These are phyloP conservation scores for Drosophila melanosoma DNA, from an alignment of 2,888 invertebrate species.

Conservation along the genomic window DNA sequence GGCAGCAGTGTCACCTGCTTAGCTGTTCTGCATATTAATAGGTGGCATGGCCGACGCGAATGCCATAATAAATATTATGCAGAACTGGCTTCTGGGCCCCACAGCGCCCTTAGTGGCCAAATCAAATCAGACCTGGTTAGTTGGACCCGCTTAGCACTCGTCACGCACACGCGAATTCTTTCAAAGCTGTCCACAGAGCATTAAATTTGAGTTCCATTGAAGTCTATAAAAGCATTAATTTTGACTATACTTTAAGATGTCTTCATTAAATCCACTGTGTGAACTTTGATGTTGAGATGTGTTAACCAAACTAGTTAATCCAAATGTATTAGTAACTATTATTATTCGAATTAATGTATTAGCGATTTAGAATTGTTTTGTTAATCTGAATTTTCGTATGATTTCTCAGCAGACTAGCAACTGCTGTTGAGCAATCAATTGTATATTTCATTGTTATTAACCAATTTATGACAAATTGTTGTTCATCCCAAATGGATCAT, in stretches of 20 bases:
- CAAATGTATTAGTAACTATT: neutral
- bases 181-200: conserved; percentile 8
- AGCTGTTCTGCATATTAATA: conserved; percentile 75
- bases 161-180: conserved; percentile 22
- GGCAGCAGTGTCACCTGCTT: conserved; percentile 73
- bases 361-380: neutral
- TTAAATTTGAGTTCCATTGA: conserved; percentile 21
- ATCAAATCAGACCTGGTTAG: conserved; percentile 23
- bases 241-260: conserved; percentile 2
- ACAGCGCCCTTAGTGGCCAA: conserved; percentile 14
- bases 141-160: conserved; percentile 42
- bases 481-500: conserved; percentile 1
- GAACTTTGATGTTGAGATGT: neutral
- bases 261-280: neutral
- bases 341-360: neutral
- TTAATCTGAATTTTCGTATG: neutral
- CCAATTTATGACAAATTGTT: neutral
- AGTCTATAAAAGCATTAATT: neutral
- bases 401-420: neutral
- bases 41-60: conserved; percentile 44
- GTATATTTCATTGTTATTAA: neutral
- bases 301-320: neutral
- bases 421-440: neutral
- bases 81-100: conserved; percentile 27
- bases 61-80: conserved; percentile 67